Conservation (phyloP, 2,888 invertebrate species). For the Eupeodes latifasciatus region DNA sequence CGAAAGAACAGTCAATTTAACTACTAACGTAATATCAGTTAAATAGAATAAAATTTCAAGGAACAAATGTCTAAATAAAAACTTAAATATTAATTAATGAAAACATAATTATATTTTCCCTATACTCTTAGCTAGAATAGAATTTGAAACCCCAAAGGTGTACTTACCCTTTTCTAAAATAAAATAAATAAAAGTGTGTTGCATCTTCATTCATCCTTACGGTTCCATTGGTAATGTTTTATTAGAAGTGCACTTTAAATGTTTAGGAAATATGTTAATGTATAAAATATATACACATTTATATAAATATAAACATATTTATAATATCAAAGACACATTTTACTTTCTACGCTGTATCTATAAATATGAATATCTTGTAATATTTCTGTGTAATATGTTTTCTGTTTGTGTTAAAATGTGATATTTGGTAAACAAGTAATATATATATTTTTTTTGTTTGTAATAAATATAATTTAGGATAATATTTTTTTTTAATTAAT, state of each 20-base stretch:
- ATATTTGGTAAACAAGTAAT: slow-evolving; percentile 64
- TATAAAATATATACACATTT: slow-evolving; percentile 8
- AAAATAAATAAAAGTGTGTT: background rate
- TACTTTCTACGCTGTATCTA: slow-evolving; percentile 28
- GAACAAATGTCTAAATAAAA: too few relatives aligned
- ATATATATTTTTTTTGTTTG: slow-evolving; percentile 21
- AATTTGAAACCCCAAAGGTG: too few relatives aligned
- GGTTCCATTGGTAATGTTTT: slow-evolving; percentile 31
- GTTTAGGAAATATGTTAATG: slow-evolving; percentile 27
- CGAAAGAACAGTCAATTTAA: too few relatives aligned
- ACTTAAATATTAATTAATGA: too few relatives aligned
- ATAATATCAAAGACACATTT: slow-evolving; percentile 36
- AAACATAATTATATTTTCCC: too few relatives aligned
- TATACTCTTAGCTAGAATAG: too few relatives aligned
- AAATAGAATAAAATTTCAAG: too few relatives aligned
- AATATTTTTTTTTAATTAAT: slow-evolving; percentile 15
- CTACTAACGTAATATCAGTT: too few relatives aligned
- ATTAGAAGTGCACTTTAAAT: slow-evolving; percentile 48
- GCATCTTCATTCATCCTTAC: background rate
- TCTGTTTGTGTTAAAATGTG: slow-evolving; percentile 67
- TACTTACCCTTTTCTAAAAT: too few relatives aligned
- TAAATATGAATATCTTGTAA: slow-evolving; percentile 10
- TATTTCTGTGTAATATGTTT: slow-evolving; percentile 23
- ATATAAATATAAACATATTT: slow-evolving; percentile 1
- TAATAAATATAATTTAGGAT: slow-evolving; percentile 35